These are phyloP conservation scores for Notarius lentiginosus DNA, from an alignment of 2,113 vertebrate genomes.

Conservation along the genomic window DNA sequence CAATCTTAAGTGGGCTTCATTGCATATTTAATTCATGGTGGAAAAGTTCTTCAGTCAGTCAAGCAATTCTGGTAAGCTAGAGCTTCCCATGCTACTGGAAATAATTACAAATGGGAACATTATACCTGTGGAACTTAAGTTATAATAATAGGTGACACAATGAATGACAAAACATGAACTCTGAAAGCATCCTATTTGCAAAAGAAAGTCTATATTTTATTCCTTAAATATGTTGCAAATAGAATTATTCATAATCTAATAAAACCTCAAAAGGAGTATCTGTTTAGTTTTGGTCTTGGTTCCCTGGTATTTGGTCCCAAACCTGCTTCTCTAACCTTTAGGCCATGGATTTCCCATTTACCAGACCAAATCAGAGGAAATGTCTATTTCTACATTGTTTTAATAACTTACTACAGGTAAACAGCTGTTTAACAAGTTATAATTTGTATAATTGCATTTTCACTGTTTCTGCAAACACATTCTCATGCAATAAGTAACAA, in stretches of 20 bases:
- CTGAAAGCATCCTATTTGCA: background rate
- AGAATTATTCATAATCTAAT: too few species aligned
- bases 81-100: constrained; percentile 25
- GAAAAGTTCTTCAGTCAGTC: constrained; percentile 49
- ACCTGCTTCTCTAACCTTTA: too few species aligned
- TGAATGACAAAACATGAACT: background rate
- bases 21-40: constrained; percentile 62
- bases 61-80: constrained; percentile 30
- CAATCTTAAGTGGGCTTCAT: constrained; percentile 37
- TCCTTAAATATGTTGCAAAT: background rate
- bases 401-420: background rate
- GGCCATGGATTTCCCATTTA: background rate
- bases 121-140: background rate
- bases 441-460: background rate
- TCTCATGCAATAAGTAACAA: background rate
- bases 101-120: constrained; percentile 27
- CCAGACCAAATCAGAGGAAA: background rate
- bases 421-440: too few species aligned
- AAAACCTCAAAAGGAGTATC: background rate
- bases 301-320: background rate
- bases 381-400: background rate
- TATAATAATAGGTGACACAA: constrained; percentile 1
- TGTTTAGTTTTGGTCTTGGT: background rate
- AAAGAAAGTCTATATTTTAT: background rate
- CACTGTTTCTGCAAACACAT: background rate